A percentile compares a stretch with the other conserved stretches of the same genome.
phyloP scores from a whole-genome alignment of 2,888 invertebrate genomes.

The Erannis defoliaria region DNA sequence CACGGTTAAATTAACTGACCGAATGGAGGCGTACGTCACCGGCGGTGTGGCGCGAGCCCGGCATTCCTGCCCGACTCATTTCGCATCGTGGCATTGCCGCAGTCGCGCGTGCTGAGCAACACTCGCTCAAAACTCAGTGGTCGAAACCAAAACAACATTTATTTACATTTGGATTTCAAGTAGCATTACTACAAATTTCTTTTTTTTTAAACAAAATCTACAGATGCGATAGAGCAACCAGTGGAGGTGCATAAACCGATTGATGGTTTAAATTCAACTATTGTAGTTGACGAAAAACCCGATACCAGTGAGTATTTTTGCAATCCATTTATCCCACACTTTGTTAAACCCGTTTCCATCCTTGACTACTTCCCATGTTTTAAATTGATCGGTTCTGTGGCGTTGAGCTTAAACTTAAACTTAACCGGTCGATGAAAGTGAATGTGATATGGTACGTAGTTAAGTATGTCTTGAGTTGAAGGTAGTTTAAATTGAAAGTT shows the following conservation, averaged over 20 bases:
- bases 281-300: slow-evolving; percentile 76
- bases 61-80: slow-evolving; percentile 60
- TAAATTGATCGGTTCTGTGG: slow-evolving; percentile 63
- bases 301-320: slow-evolving; percentile 81
- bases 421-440: slow-evolving; percentile 59
- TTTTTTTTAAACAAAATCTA: slow-evolving; percentile 76
- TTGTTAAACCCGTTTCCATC: slow-evolving; percentile 59
- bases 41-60: slow-evolving; percentile 62
- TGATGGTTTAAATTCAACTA: slow-evolving; percentile 75
- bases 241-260: slow-evolving; percentile 80
- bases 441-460: slow-evolving; percentile 51
- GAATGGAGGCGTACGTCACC: slow-evolving; percentile 66
- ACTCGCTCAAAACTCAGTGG: slow-evolving; percentile 42
- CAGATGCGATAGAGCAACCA: slow-evolving; percentile 80
- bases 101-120: slow-evolving; percentile 56
- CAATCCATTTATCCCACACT: slow-evolving; percentile 57
- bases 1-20: slow-evolving; percentile 72
- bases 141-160: slow-evolving; percentile 49
- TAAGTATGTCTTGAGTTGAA: slow-evolving; percentile 37
- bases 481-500: slow-evolving; percentile 20
- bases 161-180: slow-evolving; percentile 41
- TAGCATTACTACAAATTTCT: slow-evolving; percentile 62
- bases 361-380: slow-evolving; percentile 56
- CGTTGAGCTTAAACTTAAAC: slow-evolving; percentile 54
- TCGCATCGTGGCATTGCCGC: slow-evolving; percentile 64